These are phyloP conservation scores for Sialia sialis DNA, from an alignment of 2,113 vertebrate genomes.

Conservation along the genomic window DNA sequence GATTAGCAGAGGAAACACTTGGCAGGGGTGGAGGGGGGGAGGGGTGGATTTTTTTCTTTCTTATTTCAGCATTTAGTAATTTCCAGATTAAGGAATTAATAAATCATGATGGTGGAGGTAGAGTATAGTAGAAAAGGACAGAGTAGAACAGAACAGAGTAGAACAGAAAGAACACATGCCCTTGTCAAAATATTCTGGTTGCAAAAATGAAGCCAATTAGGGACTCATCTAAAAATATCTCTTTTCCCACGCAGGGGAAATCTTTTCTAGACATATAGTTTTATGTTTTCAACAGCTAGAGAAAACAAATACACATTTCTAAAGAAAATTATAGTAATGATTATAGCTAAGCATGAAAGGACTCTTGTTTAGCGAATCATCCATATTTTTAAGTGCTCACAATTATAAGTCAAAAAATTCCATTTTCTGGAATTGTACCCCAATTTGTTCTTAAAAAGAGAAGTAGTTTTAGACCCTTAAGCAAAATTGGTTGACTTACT, in stretches of 20 bases:
- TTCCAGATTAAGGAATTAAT: neutral
- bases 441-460: neutral
- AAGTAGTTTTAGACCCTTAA: neutral
- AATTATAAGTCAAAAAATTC: neutral
- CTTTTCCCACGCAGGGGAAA: neutral
- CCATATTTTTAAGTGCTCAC: neutral
- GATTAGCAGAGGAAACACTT: neutral
- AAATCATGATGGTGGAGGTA: neutral
- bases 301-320: neutral
- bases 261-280: neutral
- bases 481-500: neutral
- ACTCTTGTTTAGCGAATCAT: neutral
- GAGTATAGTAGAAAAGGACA: neutral
- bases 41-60: neutral
- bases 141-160: neutral
- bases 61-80: neutral
- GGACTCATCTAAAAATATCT: neutral
- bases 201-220: neutral
- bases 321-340: neutral
- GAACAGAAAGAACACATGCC: neutral
- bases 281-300: neutral
- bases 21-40: accelerated
- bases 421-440: neutral
- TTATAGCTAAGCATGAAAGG: neutral
- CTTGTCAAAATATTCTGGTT: constrained; percentile 25